Base-by-base conservation (phyloP, 1,140 invertebrate species). In the Listronotus oregonensis region DNA sequence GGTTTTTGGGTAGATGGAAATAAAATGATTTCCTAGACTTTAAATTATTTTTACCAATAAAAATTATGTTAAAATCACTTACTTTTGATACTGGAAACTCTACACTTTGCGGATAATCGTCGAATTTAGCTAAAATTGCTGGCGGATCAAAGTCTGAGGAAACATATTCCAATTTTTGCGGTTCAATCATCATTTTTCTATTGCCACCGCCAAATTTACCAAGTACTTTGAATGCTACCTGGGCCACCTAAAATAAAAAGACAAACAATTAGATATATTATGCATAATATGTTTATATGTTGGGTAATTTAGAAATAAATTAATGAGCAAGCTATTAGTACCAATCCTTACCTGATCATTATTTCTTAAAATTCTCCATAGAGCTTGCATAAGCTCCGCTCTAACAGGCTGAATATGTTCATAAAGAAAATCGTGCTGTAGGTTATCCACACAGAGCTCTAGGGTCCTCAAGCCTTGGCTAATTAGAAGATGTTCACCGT, bases 141-240 rank as follows among this genome's bases (percentile, higher is more conserved):
- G 94, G 94, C 4, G 92, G 90, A 67, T 87, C 85, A 2, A 85
- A 87, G 60, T 92, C 90, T 6, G 90, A 89, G 69, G 92, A 89
- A 55, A 90, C 88, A 72, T 93, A 97, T 49, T 95, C 90, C 8
- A 98, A 77, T 73, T 90, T 89, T 77, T 99, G 97, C 0, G 96
- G 95, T 80, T 99, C 97, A 37, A 95, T 91, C 88, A 99, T 93
- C 95, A 99, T 97, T 82, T 98, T 98, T 7, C 97, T 82, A 81
- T 99, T 99, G 0, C 95, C 95, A 32, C 97, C 97, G 14, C 97
- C 97, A 82, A 99, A 98, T 83, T 99, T 99, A 0, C 97, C 97
- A 1, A 99, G 84, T 11, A 99, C 95, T 63, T 66, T 70, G 18
- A 68, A 71, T 0, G 57, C 64, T 12, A 66, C 64, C 27, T 66